phyloP scores from a whole-genome alignment of 2,888 invertebrate genomes.

The Caprella mutica region DNA sequence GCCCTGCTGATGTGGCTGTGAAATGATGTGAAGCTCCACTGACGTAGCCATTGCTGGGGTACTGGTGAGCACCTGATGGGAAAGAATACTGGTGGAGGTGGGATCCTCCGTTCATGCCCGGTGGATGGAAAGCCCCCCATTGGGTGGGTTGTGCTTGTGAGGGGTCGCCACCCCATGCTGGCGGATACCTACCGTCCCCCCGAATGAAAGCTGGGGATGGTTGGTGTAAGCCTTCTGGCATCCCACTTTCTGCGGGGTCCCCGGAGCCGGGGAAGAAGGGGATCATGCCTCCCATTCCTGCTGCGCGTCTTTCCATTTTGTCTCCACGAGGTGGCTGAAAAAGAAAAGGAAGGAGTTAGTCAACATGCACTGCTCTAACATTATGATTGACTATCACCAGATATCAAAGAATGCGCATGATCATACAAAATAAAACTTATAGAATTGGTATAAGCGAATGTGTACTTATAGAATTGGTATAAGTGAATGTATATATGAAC shows the following conservation, averaged over 20 bases:
- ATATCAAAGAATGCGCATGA: no score
- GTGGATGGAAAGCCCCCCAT: slow-evolving; percentile 32
- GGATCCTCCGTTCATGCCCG: slow-evolving; percentile 22
- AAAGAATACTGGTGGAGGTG: slow-evolving; percentile 30
- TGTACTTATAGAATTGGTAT: no score
- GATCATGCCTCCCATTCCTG: slow-evolving; percentile 33
- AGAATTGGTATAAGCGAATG: no score
- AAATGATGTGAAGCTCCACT: slow-evolving; percentile 23
- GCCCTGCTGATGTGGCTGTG: no score
- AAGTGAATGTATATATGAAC: slow-evolving; percentile 9
- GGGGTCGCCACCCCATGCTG: slow-evolving; percentile 28
- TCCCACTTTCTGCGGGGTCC: slow-evolving; percentile 15
- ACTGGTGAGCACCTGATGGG: slow-evolving; percentile 21
- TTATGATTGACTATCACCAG: no score
- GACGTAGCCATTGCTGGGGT: slow-evolving; percentile 19
- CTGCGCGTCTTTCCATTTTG: slow-evolving; percentile 33
- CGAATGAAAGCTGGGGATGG: slow-evolving; percentile 32
- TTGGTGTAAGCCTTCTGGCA: slow-evolving; percentile 24
- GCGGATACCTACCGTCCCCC: slow-evolving; percentile 27
- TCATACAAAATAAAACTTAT: no score
- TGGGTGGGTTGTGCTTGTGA: slow-evolving; percentile 21
- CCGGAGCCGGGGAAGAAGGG: slow-evolving; percentile 33
- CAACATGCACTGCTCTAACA: no score
- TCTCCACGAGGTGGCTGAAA: slow-evolving; percentile 33
- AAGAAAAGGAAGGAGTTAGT: background rate